Conservation (phyloP, 2,888 invertebrate species). For the Apoderus coryli region DNA sequence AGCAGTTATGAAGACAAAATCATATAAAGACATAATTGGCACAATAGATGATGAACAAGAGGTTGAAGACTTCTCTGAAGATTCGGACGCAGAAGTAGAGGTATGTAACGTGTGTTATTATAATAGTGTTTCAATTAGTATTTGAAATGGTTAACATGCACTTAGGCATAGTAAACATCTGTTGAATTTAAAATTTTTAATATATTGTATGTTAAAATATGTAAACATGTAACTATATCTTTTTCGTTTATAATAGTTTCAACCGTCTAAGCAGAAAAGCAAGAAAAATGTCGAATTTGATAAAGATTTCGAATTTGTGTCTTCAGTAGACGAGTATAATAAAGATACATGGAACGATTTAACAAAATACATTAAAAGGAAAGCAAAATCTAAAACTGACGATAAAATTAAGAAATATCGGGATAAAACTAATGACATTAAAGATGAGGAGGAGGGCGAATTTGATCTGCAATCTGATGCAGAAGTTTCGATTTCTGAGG, state of each 20-base stretch:
- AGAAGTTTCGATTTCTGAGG: conserved; percentile 57
- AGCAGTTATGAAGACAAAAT: too few relatives aligned
- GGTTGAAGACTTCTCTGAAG: conserved; percentile 64
- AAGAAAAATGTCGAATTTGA: conserved; percentile 58
- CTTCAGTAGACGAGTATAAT: conserved; percentile 64
- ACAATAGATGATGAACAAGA: conserved; percentile 76
- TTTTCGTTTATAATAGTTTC: conserved; percentile 40
- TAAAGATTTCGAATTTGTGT: conserved; percentile 67
- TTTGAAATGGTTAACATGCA: too few relatives aligned
- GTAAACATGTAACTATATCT: not conserved
- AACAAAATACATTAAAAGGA: conserved; percentile 36
- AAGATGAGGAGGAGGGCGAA: conserved; percentile 35
- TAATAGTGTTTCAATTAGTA: too few relatives aligned
- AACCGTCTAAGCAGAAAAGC: conserved; percentile 65
- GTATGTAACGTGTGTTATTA: too few relatives aligned
- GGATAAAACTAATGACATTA: conserved; percentile 30
- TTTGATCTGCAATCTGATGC: conserved; percentile 34
- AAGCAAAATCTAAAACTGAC: conserved; percentile 66
- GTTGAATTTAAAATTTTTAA: conserved; percentile 1
- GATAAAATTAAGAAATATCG: conserved; percentile 61
- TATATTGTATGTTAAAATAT: not conserved
- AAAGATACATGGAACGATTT: conserved; percentile 38
- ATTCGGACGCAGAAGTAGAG: conserved; percentile 68
- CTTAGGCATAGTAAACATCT: conserved; percentile 1
- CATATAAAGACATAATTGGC: conserved; percentile 44